Evolutionary conservation across 2,888 invertebrate genomes (phyloP).

Genomic region (Saturnia japonica): DNA sequence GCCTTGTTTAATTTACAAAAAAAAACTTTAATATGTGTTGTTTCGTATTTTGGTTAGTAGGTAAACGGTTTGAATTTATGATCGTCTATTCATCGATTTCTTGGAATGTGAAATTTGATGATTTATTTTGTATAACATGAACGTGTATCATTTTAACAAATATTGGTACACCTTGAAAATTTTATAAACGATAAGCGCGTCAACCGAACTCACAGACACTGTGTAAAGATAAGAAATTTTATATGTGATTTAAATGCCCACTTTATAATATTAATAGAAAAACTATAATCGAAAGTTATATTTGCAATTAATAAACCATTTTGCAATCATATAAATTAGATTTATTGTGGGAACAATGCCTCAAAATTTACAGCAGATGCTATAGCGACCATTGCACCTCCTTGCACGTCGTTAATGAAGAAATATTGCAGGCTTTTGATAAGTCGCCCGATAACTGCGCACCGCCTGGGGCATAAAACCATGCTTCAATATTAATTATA

Average conservation of each 20-base stretch:
- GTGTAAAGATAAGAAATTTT: not conserved
- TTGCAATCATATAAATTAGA: conserved; percentile 8
- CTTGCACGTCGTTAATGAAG: conserved; percentile 74
- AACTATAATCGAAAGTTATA: not conserved
- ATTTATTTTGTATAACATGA: conserved; percentile 29
- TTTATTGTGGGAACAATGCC: conserved; percentile 20
- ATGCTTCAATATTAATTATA: conserved; percentile 65
- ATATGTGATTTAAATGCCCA: not conserved
- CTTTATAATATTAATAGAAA: not conserved
- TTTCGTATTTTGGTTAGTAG: conserved; percentile 30
- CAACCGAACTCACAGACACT: not conserved
- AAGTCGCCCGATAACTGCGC: conserved; percentile 64
- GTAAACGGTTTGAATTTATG: conserved; percentile 25
- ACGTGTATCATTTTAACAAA: conserved; percentile 23
- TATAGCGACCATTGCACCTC: conserved; percentile 55
- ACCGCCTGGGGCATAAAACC: conserved; percentile 51
- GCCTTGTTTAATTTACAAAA: conserved; percentile 55
- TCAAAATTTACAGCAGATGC: conserved; percentile 52
- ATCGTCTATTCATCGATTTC: conserved; percentile 27
- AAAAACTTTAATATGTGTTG: conserved; percentile 31
- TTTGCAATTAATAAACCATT: not conserved
- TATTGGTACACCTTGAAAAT: conserved; percentile 19
- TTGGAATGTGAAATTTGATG: conserved; percentile 29
- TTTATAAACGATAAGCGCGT: conserved; percentile 18
- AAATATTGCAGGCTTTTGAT: conserved; percentile 75